Evolutionary conservation across 2,797 vertebrate species (phyloP).

Genomic region (Microctenopoma steveboyesi): DNA sequence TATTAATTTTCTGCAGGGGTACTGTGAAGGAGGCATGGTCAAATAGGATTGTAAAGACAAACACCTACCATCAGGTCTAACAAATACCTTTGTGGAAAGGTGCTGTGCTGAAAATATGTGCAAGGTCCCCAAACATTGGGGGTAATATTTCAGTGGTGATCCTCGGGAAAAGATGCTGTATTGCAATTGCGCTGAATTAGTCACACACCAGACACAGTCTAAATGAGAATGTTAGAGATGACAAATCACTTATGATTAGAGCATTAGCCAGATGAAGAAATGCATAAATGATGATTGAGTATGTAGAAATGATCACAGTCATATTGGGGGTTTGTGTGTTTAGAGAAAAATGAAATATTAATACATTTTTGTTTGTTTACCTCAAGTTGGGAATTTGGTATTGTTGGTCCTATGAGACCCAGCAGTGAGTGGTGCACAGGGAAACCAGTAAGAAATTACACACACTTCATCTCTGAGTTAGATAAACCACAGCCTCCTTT

Average conservation of each 20-base stretch:
- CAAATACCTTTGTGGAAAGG: constrained; percentile 69
- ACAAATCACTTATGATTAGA: constrained; percentile 79
- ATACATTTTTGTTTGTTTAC: constrained; percentile 72
- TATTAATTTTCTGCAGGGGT: constrained; percentile 62
- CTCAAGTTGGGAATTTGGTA: constrained; percentile 53
- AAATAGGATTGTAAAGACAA: constrained; percentile 55
- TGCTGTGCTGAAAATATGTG: constrained; percentile 62
- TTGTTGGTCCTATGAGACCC: constrained; percentile 57
- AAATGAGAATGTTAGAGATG: constrained; percentile 72
- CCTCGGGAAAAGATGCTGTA: constrained; percentile 51
- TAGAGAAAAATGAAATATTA: constrained; percentile 69
- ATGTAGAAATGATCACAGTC: constrained; percentile 58
- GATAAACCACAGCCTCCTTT: constrained; percentile 46
- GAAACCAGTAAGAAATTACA: constrained; percentile 47
- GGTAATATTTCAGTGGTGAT: constrained; percentile 64
- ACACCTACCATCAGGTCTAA: constrained; percentile 59
- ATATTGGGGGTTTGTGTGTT: constrained; percentile 62
- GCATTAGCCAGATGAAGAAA: constrained; percentile 79
- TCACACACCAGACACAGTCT: constrained; percentile 59
- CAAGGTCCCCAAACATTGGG: constrained; percentile 55
- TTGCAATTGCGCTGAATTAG: constrained; percentile 66
- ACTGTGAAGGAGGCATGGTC: constrained; percentile 48
- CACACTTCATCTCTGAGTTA: constrained; percentile 48
- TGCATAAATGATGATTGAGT: constrained; percentile 78
- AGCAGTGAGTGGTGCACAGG: constrained; percentile 45